Conservation (phyloP, 1,140 invertebrate genomes). For the Carposina sasakii region DNA sequence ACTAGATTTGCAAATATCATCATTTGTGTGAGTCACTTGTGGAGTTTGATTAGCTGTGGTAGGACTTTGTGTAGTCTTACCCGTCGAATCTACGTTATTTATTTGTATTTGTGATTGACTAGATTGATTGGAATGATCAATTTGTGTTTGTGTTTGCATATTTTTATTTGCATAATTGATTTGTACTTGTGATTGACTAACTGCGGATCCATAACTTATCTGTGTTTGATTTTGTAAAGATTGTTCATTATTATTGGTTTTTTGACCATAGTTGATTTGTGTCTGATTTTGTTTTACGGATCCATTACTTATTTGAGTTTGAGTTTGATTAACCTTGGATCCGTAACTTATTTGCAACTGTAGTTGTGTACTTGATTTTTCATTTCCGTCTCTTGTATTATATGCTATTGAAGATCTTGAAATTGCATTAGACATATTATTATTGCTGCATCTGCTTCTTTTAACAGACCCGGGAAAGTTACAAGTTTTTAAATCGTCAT, state of each 20-base stretch:
- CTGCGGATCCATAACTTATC: slow-evolving; percentile 20
- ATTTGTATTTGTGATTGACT: slow-evolving; percentile 24
- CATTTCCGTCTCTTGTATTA: slow-evolving; percentile 11
- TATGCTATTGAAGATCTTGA: no score
- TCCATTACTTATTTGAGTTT: slow-evolving; percentile 29
- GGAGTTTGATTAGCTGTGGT: slow-evolving; percentile 11
- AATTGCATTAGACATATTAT: slow-evolving; percentile 6
- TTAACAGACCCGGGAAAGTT: slow-evolving; percentile 78
- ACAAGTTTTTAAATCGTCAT: slow-evolving; percentile 76
- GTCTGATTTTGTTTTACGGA: slow-evolving; percentile 28
- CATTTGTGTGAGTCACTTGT: background rate
- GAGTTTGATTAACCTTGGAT: slow-evolving; percentile 24
- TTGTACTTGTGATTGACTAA: slow-evolving; percentile 27
- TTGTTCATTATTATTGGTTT: slow-evolving; percentile 6
- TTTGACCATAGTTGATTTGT: slow-evolving; percentile 31
- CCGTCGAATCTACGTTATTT: no score
- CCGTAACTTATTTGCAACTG: slow-evolving; percentile 28
- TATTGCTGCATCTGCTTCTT: slow-evolving; percentile 41
- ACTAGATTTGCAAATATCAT: slow-evolving; percentile 16
- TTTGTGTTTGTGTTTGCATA: slow-evolving; percentile 27
- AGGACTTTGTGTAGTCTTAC: no score
- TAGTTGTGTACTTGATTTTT: slow-evolving; percentile 17
- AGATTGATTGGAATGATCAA: slow-evolving; percentile 25
- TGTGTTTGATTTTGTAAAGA: slow-evolving; percentile 27
- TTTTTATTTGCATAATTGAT: slow-evolving; percentile 20